Evolutionary conservation across 2,113 vertebrate genomes (phyloP).

Genomic region (Pontoporia blainvillei): DNA sequence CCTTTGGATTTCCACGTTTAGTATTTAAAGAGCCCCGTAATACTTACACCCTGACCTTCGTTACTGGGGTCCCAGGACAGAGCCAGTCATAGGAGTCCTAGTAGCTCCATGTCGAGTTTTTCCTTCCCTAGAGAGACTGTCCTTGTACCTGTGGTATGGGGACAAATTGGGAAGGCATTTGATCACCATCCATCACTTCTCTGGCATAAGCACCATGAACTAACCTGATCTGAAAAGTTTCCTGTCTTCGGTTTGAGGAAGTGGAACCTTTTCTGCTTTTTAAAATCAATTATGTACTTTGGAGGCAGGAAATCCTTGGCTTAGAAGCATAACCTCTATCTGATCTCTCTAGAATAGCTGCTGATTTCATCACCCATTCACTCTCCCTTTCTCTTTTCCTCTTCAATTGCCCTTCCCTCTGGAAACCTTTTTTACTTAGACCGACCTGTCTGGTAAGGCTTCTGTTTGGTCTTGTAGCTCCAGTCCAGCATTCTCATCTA

Average conservation of each 20-base stretch:
- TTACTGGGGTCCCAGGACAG: neutral
- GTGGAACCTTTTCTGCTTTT: neutral
- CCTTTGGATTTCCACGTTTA: neutral
- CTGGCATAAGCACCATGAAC: neutral
- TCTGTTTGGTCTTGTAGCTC: neutral
- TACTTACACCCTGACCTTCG: neutral
- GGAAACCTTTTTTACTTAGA: neutral
- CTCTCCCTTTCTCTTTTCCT: neutral
- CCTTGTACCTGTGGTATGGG: neutral
- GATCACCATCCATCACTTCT: neutral
- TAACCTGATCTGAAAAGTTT: neutral
- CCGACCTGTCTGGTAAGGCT: neutral
- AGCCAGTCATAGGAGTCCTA: neutral
- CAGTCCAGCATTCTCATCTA: neutral
- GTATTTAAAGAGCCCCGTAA: neutral
- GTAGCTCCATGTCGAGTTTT: neutral
- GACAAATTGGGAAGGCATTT: neutral
- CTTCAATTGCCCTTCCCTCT: neutral
- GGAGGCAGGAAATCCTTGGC: neutral
- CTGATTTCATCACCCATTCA: neutral
- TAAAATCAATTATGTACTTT: slow-evolving; percentile 13
- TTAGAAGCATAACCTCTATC: neutral
- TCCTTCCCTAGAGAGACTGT: neutral
- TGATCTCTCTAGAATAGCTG: neutral
- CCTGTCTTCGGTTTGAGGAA: neutral